phyloP scores from a whole-genome alignment of 53 echinoderm and acorn worm genomes.

The Holothuria scabra region DNA sequence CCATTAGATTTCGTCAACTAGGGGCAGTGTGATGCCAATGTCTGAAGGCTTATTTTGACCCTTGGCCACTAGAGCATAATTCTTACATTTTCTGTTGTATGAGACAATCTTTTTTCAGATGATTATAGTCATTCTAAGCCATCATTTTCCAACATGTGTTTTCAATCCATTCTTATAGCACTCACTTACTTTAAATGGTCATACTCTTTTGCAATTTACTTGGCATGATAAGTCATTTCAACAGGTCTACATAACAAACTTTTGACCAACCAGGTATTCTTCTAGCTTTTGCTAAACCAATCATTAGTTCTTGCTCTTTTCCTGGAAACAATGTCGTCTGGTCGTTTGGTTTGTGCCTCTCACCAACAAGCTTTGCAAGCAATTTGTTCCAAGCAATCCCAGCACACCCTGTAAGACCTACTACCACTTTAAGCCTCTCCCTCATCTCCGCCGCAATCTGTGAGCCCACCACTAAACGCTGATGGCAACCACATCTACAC shows the following conservation, averaged over 20 bases:
- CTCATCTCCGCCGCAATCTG: slow-evolving; percentile 86
- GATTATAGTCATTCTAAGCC: too few relatives aligned
- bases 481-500: slow-evolving; percentile 81
- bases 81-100: too few relatives aligned
- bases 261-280: slow-evolving; percentile 77
- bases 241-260: not conserved
- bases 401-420: slow-evolving; percentile 91
- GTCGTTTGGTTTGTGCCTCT: slow-evolving; percentile 84
- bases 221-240: too few relatives aligned
- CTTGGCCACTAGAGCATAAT: too few relatives aligned
- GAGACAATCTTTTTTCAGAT: too few relatives aligned
- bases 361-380: slow-evolving; percentile 86
- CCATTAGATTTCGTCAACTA: too few relatives aligned
- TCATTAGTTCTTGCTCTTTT: slow-evolving; percentile 57
- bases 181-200: too few relatives aligned
- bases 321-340: slow-evolving; percentile 80
- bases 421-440: slow-evolving; percentile 50
- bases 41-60: too few relatives aligned
- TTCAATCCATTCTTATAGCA: too few relatives aligned
- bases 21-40: too few relatives aligned
- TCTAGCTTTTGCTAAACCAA: slow-evolving; percentile 59
- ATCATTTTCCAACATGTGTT: too few relatives aligned
- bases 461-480: slow-evolving; percentile 74
- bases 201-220: too few relatives aligned
- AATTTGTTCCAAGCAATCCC: slow-evolving; percentile 91